phyloP scores from a whole-genome alignment of 2,888 invertebrate genomes.

The Aspidiotus destructor region DNA sequence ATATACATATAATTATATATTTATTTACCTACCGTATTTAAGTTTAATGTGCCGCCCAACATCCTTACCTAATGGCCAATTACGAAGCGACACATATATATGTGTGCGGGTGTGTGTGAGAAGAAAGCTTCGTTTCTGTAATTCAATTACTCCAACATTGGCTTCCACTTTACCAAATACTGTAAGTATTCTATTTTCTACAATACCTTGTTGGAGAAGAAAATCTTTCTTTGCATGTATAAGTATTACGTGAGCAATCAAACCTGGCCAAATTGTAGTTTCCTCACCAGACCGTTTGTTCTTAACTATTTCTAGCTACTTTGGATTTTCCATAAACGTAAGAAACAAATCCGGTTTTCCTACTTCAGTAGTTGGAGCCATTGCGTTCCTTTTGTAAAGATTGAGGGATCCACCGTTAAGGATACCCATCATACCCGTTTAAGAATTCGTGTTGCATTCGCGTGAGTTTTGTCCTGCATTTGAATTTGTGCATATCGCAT shows the following conservation, averaged over 20 bases:
- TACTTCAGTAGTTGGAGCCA: slow-evolving; percentile 39
- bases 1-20: too few relatives aligned
- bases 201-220: not conserved
- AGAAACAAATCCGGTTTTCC: slow-evolving; percentile 39
- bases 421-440: too few relatives aligned
- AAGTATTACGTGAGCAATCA: slow-evolving; percentile 16
- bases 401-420: too few relatives aligned
- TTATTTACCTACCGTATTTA: too few relatives aligned
- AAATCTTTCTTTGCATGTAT: not conserved
- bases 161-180: slow-evolving; percentile 8
- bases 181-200: not conserved
- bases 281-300: slow-evolving; percentile 34
- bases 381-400: too few relatives aligned
- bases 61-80: too few relatives aligned
- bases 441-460: too few relatives aligned
- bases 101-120: too few relatives aligned
- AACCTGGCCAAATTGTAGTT: slow-evolving; percentile 6
- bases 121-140: slow-evolving; percentile 17
- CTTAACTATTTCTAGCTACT: slow-evolving; percentile 38
- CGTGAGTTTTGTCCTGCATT: too few relatives aligned
- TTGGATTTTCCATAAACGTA: slow-evolving; percentile 39
- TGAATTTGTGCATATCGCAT: too few relatives aligned
- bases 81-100: too few relatives aligned
- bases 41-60: too few relatives aligned
- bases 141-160: slow-evolving; percentile 6